Percentiles rank a stretch among this genome's conserved stretches.
Conservation (phyloP, 23 tunicate genomes). For the Diplosoma virens region DNA sequence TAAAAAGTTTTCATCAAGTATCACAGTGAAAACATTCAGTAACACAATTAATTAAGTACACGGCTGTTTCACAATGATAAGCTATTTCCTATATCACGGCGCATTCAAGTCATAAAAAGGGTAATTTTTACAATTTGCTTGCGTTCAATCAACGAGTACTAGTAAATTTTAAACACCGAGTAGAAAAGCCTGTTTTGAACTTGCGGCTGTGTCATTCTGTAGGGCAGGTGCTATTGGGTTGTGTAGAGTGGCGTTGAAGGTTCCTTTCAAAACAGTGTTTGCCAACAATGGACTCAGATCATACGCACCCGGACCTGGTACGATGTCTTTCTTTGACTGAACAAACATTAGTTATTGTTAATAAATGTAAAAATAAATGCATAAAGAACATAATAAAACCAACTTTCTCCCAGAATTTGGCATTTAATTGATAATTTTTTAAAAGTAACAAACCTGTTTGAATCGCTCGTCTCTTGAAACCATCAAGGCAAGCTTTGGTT, state of each 20-base stretch:
- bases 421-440: neutral
- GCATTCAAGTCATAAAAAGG: too few species aligned
- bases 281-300: constrained; percentile 82
- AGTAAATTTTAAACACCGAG: constrained; percentile 47
- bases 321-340: constrained; percentile 60
- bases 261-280: constrained; percentile 79
- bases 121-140: too few species aligned
- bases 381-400: too few species aligned
- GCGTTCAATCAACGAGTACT: too few species aligned
- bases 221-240: constrained; percentile 66
- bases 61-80: too few species aligned
- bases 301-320: constrained; percentile 90
- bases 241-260: constrained; percentile 86
- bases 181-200: constrained; percentile 76
- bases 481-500: constrained; percentile 73
- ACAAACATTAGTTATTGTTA: neutral
- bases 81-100: too few species aligned
- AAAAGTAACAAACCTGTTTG: constrained; percentile 34
- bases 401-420: neutral
- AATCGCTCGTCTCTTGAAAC: constrained; percentile 71
- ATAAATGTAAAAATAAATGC: too few species aligned
- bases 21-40: too few species aligned
- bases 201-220: constrained; percentile 55
- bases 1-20: too few species aligned
- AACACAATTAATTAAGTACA: too few species aligned